Conservation (phyloP, 2,113 vertebrate species). For the Anguilla japonica region DNA sequence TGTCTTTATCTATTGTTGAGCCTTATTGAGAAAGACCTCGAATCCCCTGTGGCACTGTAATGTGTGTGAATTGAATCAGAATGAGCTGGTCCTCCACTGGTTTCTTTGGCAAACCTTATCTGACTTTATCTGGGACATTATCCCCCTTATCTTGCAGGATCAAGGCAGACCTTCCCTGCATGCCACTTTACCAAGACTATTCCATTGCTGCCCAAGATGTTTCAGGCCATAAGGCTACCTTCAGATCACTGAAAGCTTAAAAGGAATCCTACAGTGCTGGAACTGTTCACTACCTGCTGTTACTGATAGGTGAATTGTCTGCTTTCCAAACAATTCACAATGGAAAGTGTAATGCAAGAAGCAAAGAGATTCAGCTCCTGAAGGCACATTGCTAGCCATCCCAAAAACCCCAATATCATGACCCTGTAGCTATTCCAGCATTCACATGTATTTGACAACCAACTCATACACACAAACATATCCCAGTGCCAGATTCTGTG, state of each 20-base stretch:
- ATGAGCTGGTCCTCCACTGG: neutral
- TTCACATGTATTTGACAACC: neutral
- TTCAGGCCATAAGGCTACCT: neutral
- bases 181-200: neutral
- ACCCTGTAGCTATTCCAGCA: neutral
- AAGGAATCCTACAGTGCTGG: neutral
- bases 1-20: neutral
- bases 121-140: constrained; percentile 45
- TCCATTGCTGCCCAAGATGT: neutral
- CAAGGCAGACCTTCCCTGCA: constrained; percentile 34
- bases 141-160: constrained; percentile 39
- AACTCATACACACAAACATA: neutral
- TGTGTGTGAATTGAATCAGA: neutral
- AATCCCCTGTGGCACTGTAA: neutral
- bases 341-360: neutral
- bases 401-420: neutral
- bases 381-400: too few species aligned
- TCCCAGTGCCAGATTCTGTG: neutral
- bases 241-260: constrained; percentile 10
- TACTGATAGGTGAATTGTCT: neutral
- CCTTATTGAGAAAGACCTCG: neutral
- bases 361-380: too few species aligned
- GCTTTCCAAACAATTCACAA: neutral
- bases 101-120: constrained; percentile 39
- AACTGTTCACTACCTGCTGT: neutral